Evolutionary conservation across 1,140 invertebrate genomes (phyloP), one percentile per base, ranked within the genome.

Genomic region (Bombus haemorrhoidalis): DNA sequence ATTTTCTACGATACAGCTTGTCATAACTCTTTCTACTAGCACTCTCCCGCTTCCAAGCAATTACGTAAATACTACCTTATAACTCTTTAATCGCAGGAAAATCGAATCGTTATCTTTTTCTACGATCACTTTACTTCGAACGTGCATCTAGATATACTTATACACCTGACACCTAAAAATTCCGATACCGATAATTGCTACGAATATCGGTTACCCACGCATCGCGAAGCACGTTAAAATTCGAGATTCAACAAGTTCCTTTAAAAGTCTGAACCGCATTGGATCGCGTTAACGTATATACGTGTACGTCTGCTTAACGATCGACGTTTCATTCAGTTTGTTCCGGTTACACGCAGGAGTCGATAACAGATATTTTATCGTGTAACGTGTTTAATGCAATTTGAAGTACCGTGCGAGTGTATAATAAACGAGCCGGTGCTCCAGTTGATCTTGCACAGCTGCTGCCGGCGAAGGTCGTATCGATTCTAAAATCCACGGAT

Each of bases 401-500:
- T 83, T 57, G 57, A 83, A 83, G 62, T 37, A 32, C 28, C 72
- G 72, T 28, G 10, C 28, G 73, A 71, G 59, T 34, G 53, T 62
- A 57, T 74, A 71, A 62, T 32, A 57, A 53, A 68, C 34, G 78
- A 84, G 83, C 74, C 86, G 59, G 74, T 80, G 71, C 59, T 57
- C 75, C 71, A 57, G 77, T 86, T 88, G 84, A 89, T 89, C 76
- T 82, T 62, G 66, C 57, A 64, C 71, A 73, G 87, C 72, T 80
- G 88, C 68, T 72, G 76, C 71, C 76, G 66, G 28, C 87, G 88
- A 89, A 89, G 81, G 87, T 83, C 87, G 81, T 86, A 83, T 86
- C 80, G 74, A 86, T 89, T 90, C 62, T 59, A 87, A 90, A 90
- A 90, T 90, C 78, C 73, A 81, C 64, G 81, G 85, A 84, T 81